Base-by-base conservation (phyloP, 2,888 invertebrate species). In the Smittia aterrima region DNA sequence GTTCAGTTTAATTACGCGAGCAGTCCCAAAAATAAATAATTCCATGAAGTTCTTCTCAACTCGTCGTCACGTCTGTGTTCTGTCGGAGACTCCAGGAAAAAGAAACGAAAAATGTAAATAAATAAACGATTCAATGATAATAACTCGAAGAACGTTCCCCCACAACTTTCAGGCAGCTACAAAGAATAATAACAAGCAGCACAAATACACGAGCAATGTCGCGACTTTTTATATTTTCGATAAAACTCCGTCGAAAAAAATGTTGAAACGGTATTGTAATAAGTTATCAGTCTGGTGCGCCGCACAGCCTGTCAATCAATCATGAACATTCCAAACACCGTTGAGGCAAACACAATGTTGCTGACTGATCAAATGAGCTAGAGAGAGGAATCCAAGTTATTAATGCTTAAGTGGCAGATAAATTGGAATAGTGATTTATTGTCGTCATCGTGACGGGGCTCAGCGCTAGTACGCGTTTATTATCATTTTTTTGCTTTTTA, bases 51-150 rank as follows among this genome's bases (percentile, higher is more conserved):
- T 22, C 20, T 58, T 18, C 4, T 58, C 22, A 58, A 2, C 9
- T 18, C 20, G 2, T 22, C 22, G 58, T n/a, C n/a, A n/a, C n/a
- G n/a, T n/a, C n/a, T n/a, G n/a, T n/a, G n/a, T n/a, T n/a, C n/a
- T 58, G 58, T 58, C 18, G 4, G 58, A 18, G 58, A 18, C 58
- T 18, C 58, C 22, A 22, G 58, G 58, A 20, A 66, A 22, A 64
- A 54, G 27, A 54, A 72, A 40, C n/a, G n/a, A 64, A 24, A 16
- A 18, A 40, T 27, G 62, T 62, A 72, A 72, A 62, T 72, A 72
- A 72, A 72, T 72, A 72, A 70, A 72, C 62, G 72, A 38, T 72
- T 72, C 58, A 72, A 72, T 62, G 72, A 72, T 72, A 72, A 72
- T 72, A 38, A 54, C 72, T 58, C 20, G 3, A 18, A 54, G 40